Conservation (phyloP, 2,888 invertebrate genomes). For the Acrobasis consociella region DNA sequence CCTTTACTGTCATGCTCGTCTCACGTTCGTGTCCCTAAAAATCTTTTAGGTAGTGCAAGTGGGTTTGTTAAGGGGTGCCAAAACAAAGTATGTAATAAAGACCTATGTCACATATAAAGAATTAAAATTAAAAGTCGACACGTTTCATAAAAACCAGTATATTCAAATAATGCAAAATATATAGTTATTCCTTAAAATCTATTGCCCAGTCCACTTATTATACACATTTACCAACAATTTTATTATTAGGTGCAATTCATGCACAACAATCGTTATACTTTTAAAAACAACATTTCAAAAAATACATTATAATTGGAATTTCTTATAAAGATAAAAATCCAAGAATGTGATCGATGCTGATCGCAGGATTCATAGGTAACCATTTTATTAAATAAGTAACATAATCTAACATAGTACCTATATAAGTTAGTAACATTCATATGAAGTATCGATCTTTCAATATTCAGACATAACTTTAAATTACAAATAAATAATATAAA, state of each 20-base stretch:
- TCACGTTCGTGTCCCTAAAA: no score
- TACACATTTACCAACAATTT: constrained; percentile 44
- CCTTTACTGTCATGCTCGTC: no score
- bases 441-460: not conserved
- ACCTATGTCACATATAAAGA: not conserved
- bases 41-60: no score
- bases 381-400: not conserved
- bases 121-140: constrained; percentile 27
- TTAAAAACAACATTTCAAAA: constrained; percentile 5
- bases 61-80: no score
- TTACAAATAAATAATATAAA: constrained; percentile 15
- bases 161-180: constrained; percentile 46
- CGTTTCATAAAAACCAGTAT: constrained; percentile 36
- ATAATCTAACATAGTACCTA: not conserved
- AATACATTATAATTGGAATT: not conserved
- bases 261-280: constrained; percentile 31
- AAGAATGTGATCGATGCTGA: not conserved
- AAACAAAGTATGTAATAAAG: no score
- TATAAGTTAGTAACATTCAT: not conserved
- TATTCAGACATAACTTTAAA: constrained; percentile 3
- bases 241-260: constrained; percentile 36
- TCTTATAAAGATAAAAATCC: not conserved
- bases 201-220: constrained; percentile 57
- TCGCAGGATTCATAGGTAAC: not conserved
- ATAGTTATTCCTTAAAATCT: constrained; percentile 42